Evolutionary conservation across 2,797 vertebrate genomes (phyloP).

Genomic region (Sus cebifrons): DNA sequence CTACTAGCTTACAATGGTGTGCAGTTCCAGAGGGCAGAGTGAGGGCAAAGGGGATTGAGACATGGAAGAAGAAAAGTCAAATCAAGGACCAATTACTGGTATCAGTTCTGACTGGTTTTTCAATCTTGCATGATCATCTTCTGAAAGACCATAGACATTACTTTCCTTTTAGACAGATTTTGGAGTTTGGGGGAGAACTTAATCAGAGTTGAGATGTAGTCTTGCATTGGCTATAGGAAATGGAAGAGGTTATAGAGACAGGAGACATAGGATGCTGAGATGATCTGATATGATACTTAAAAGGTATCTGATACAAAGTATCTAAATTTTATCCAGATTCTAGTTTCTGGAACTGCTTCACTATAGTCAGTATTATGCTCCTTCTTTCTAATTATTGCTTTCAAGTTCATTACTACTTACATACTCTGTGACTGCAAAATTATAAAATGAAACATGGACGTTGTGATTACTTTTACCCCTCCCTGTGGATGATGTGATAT

Average conservation of each 20-base stretch:
- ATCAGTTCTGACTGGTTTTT: not conserved
- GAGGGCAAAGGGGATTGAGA: not conserved
- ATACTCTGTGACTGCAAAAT: not conserved
- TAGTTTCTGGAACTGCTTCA: not conserved
- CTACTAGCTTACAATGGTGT: not conserved
- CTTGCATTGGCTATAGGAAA: not conserved
- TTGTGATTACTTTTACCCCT: not conserved
- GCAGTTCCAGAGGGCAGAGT: not conserved
- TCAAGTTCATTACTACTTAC: not conserved
- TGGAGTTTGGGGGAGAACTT: not conserved
- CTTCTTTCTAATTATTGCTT: constrained; percentile 1
- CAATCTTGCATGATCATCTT: not conserved
- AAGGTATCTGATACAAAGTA: not conserved
- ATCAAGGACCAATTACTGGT: not conserved
- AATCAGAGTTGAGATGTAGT: not conserved
- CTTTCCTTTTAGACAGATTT: not conserved
- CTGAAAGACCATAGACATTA: not conserved
- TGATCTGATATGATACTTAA: not conserved
- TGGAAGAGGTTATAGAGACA: not conserved
- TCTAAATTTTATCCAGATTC: not conserved
- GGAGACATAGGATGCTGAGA: rapidly evolving
- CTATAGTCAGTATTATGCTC: not conserved
- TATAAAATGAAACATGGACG: not conserved
- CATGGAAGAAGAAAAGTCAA: not conserved
- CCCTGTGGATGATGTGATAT: not conserved